A percentile compares a stretch with the other conserved stretches of the same genome.
These are phyloP conservation scores for Poeciliopsis retropinna DNA, from an alignment of 2,113 vertebrate genomes.

Conservation along the genomic window DNA sequence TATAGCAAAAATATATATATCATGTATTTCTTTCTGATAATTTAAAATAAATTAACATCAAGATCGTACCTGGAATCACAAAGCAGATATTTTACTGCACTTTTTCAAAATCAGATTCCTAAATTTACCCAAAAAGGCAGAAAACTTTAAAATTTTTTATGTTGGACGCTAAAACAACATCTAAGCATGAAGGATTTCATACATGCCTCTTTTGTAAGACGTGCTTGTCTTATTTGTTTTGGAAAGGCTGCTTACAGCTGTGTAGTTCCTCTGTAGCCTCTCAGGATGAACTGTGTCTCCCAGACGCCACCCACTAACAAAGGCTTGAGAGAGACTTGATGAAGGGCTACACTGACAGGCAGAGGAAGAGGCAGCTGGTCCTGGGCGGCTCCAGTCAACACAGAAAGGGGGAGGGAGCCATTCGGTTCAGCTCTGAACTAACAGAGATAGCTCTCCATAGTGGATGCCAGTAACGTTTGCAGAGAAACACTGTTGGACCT, in stretches of 20 bases:
- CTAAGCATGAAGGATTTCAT: background rate
- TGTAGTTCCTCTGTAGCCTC: conserved; percentile 32
- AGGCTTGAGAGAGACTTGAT: conserved; percentile 53
- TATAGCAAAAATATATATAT: background rate
- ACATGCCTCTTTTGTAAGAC: conserved; percentile 42
- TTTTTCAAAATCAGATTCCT: background rate
- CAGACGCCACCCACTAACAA: conserved; percentile 33
- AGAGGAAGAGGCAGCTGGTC: conserved; percentile 71
- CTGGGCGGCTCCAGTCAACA: conserved; percentile 53
- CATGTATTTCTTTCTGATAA: too few species aligned
- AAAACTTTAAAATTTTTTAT: background rate
- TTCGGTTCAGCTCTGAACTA: conserved; percentile 38
- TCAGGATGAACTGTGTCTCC: conserved; percentile 32
- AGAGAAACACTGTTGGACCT: conserved; percentile 23
- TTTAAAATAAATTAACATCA: too few species aligned
- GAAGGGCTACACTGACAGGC: conserved; percentile 61
- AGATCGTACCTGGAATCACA: background rate
- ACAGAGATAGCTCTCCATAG: conserved; percentile 39
- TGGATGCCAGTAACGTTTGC: conserved; percentile 43
- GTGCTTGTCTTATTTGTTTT: conserved; percentile 42
- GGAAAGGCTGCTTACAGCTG: conserved; percentile 33
- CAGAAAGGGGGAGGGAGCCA: conserved; percentile 40
- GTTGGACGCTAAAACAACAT: conserved; percentile 15
- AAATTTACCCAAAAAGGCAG: background rate
- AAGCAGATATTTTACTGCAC: background rate